Percentiles rank a stretch among this genome's conserved stretches.
Conservation (phyloP, 2,113 vertebrate species). For the Chamaea fasciata region DNA sequence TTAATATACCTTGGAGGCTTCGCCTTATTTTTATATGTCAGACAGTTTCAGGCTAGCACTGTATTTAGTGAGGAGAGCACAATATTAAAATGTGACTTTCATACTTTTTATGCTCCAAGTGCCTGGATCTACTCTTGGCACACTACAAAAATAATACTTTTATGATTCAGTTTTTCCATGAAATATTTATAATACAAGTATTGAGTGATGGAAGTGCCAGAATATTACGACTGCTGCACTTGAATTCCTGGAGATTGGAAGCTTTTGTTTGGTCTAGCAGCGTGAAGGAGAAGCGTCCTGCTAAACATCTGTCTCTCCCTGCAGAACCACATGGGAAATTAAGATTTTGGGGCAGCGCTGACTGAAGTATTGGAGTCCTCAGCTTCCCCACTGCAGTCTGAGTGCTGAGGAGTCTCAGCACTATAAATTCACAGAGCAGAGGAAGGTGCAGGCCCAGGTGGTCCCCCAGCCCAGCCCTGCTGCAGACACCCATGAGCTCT, state of each 20-base stretch:
- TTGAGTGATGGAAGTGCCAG: conserved; percentile 42
- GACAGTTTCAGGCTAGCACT: conserved; percentile 22
- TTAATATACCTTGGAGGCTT: conserved; percentile 16
- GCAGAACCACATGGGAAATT: conserved; percentile 41
- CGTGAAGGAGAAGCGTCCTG: not conserved
- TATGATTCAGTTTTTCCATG: conserved; percentile 50
- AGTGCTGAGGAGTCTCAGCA: not conserved
- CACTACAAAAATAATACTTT: conserved; percentile 56
- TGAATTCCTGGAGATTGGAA: conserved; percentile 32
- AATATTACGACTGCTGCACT: conserved; percentile 37
- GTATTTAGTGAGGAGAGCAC: conserved; percentile 21
- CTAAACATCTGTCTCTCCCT: conserved; percentile 34
- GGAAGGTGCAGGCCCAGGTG: not conserved
- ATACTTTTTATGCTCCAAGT: conserved; percentile 48
- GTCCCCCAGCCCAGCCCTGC: not conserved
- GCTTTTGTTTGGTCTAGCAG: conserved; percentile 50
- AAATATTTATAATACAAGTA: conserved; percentile 56
- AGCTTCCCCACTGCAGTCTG: not conserved
- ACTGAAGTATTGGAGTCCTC: not conserved
- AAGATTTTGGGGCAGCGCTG: conserved; percentile 14
- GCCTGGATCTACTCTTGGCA: conserved; percentile 58
- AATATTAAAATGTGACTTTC: conserved; percentile 62
- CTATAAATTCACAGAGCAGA: not conserved
- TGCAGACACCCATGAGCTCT: not conserved
- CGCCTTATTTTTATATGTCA: conserved; percentile 48